Conservation (phyloP, 2,797 vertebrate genomes). For the Leuciscus waleckii region DNA sequence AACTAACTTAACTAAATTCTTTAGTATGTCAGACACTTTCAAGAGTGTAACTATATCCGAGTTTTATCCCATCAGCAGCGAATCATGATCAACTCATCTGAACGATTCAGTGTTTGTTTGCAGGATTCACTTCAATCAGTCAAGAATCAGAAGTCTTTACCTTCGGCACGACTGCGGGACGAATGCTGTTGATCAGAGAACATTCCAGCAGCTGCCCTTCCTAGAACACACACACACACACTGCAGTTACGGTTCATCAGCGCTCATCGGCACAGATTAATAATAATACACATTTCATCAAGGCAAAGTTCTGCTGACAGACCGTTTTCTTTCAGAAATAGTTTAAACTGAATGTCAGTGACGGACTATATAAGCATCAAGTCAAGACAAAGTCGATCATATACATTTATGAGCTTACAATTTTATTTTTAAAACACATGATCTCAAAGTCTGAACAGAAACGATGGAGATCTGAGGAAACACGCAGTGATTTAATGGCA, state of each 20-base stretch:
- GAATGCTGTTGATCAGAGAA: constrained; percentile 97
- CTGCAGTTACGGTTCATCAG: too few relatives aligned
- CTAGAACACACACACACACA: constrained; percentile 68
- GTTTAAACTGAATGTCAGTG: neutral
- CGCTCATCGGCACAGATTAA: too few relatives aligned
- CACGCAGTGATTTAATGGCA: neutral
- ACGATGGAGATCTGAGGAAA: neutral
- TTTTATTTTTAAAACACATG: neutral
- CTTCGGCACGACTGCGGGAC: constrained; percentile 88
- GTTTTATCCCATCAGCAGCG: neutral
- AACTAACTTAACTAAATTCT: neutral
- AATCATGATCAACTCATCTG: neutral
- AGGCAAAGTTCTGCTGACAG: too few relatives aligned
- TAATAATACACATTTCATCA: neutral
- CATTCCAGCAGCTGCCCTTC: constrained; percentile 98
- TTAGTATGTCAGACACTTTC: neutral
- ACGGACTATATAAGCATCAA: neutral
- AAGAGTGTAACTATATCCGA: too few relatives aligned
- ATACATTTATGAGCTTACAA: neutral
- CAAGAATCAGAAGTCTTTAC: constrained; percentile 73
- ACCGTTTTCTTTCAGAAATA: neutral
- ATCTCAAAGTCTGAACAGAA: neutral
- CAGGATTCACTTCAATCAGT: neutral
- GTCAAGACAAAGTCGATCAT: neutral
- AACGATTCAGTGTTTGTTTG: neutral